phyloP scores from a whole-genome alignment of 37 sponge, comb jelly and placozoan genomes.

The Chondrosia reniformis region DNA sequence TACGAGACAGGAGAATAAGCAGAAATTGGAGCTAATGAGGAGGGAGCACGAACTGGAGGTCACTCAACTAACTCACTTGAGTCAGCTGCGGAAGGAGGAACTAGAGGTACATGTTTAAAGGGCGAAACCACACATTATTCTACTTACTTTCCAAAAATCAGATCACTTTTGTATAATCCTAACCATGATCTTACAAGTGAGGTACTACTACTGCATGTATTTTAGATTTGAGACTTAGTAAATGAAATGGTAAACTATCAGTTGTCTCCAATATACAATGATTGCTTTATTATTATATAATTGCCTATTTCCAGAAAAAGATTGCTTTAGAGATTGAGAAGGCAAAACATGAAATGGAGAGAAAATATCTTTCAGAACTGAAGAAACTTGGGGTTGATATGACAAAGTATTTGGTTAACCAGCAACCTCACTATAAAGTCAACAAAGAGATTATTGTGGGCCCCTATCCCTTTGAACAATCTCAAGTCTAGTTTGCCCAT shows the following conservation, averaged over 20 bases:
- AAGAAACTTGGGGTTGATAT: slow-evolving; percentile 68
- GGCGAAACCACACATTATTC: too few relatives aligned
- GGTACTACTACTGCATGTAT: too few relatives aligned
- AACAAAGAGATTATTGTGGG: slow-evolving; percentile 54
- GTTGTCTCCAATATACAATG: too few relatives aligned
- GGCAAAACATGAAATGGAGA: slow-evolving; percentile 39
- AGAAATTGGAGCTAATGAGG: slow-evolving; percentile 43
- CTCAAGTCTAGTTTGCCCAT: not conserved
- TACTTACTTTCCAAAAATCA: too few relatives aligned
- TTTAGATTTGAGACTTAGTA: too few relatives aligned
- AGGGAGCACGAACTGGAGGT: slow-evolving; percentile 30
- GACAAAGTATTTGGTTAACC: slow-evolving; percentile 51
- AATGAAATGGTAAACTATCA: too few relatives aligned
- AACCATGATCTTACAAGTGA: too few relatives aligned
- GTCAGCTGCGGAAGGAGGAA: slow-evolving; percentile 36
- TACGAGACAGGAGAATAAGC: slow-evolving; percentile 41
- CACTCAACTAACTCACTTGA: slow-evolving; percentile 6
- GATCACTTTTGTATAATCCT: too few relatives aligned
- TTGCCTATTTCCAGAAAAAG: slow-evolving; percentile 29
- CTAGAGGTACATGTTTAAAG: slow-evolving; percentile 30
- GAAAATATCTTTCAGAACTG: slow-evolving; percentile 23
- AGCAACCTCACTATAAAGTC: slow-evolving; percentile 36
- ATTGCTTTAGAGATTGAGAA: slow-evolving; percentile 39
- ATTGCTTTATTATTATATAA: too few relatives aligned
- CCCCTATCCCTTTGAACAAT: not conserved